These are phyloP conservation scores for Deroptyus accipitrinus DNA, from an alignment of 2,113 vertebrate genomes.

Conservation along the genomic window DNA sequence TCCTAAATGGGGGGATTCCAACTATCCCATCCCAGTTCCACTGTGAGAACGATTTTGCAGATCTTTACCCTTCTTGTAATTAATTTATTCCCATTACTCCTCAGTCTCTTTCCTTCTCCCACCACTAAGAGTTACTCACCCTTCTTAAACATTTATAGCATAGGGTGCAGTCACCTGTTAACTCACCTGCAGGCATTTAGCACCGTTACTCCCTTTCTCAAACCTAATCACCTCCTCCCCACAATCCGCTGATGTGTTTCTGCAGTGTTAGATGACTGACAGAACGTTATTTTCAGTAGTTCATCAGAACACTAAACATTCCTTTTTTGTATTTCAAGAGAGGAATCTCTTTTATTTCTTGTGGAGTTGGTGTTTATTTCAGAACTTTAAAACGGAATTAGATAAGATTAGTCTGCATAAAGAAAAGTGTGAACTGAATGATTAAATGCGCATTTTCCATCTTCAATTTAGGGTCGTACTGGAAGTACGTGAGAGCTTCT, in stretches of 20 bases:
- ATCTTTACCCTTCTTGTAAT: background rate
- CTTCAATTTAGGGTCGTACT: background rate
- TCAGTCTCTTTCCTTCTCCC: background rate
- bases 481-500: background rate
- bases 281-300: background rate
- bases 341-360: background rate
- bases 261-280: background rate
- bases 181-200: background rate
- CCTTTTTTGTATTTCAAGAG: background rate
- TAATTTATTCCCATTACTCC: background rate
- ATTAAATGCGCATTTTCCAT: background rate
- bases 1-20: background rate
- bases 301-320: background rate
- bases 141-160: background rate
- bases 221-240: background rate
- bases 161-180: background rate
- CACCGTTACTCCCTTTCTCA: background rate
- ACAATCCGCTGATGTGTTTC: background rate
- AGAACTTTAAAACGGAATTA: background rate
- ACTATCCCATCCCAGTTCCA: background rate
- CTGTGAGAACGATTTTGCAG: background rate
- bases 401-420: background rate
- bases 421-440: background rate
- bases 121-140: background rate
- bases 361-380: background rate